Conservation (phyloP, 1,140 invertebrate genomes). For the Andricus grossulariae region DNA sequence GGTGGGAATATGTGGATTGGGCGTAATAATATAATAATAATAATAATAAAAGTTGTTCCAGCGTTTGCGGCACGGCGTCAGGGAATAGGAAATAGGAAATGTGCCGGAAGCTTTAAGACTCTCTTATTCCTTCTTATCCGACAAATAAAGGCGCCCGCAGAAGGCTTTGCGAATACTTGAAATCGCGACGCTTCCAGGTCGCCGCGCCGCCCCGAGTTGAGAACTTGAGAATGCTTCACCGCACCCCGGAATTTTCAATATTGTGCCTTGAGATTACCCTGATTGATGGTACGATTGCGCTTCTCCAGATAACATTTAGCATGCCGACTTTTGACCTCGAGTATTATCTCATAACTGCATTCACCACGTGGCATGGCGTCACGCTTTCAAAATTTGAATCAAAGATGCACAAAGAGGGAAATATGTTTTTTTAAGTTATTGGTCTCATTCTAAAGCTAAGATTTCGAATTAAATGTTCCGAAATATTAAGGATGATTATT, state of each 20-base stretch:
- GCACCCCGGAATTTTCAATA: conserved; percentile 58
- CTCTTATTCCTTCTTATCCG: conserved; percentile 36
- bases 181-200: conserved; percentile 50
- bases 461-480: too few relatives aligned
- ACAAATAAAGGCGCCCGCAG: conserved; percentile 49
- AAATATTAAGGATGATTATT: too few relatives aligned
- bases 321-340: conserved; percentile 28
- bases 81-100: conserved; percentile 50
- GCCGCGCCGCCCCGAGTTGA: conserved; percentile 24
- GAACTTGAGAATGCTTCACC: conserved; percentile 34
- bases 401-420: too few relatives aligned
- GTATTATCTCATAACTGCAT: not conserved
- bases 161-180: conserved; percentile 54
- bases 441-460: too few relatives aligned
- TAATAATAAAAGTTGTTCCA: conserved; percentile 18
- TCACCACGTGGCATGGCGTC: not conserved
- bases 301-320: conserved; percentile 27
- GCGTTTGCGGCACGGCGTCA: conserved; percentile 32
- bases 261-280: conserved; percentile 52
- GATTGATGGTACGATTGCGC: conserved; percentile 45
- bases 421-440: too few relatives aligned
- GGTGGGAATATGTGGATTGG: too few relatives aligned
- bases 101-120: conserved; percentile 34
- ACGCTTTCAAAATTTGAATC: too few relatives aligned
- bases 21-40: too few relatives aligned